Base-by-base conservation (phyloP, 2,888 invertebrate genomes). In the Lithosia quadra region DNA sequence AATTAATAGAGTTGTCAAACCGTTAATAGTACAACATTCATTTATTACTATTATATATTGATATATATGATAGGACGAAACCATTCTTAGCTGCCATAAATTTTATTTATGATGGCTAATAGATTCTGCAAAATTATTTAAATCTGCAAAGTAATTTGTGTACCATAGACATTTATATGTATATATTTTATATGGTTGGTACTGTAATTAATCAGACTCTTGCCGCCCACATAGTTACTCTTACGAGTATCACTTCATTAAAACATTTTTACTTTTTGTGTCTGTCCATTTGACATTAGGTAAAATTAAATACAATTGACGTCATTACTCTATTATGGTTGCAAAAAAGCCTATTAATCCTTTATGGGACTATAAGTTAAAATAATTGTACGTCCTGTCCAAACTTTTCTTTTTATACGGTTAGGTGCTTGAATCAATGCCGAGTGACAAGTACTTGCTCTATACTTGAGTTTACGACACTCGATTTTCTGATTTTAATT, bases 1-100 rank as follows among this genome's bases (percentile, higher is more conserved):
- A 21, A 63, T 39, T 67, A 62, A 68, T 67, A 56, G 24, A 70
- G 39, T 24, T 67, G 55, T 79, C 77, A 74, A 28, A 66, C 10
- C 58, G 68, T 71, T 75, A 79, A 77, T 77, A 72, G 28, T 63
- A 63, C 67, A 64, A 67, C 57, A 78, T 78, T 77, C 61, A 79
- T 79, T 70, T 75, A 68, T 64, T 66, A 64, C 64, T 77, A 73
- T 55, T 74, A n/a, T n/a, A n/a, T n/a, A n/a, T n/a, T n/a, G n/a
- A n/a, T n/a, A n/a, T n/a, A n/a, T n/a, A n/a, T n/a, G 79, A 76
- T 68, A 71, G 59, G 56, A 68, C 71, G 56, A 68, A 72, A 72
- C 68, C 68, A 69, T 56, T 65, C 66, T 68, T 73, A 70, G 67
- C 65, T 74, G 71, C 71, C 79, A 75, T 72, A 64, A 76, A 65